Conservation (phyloP, 2,797 vertebrate species). For the Sebastes wilsoni region DNA sequence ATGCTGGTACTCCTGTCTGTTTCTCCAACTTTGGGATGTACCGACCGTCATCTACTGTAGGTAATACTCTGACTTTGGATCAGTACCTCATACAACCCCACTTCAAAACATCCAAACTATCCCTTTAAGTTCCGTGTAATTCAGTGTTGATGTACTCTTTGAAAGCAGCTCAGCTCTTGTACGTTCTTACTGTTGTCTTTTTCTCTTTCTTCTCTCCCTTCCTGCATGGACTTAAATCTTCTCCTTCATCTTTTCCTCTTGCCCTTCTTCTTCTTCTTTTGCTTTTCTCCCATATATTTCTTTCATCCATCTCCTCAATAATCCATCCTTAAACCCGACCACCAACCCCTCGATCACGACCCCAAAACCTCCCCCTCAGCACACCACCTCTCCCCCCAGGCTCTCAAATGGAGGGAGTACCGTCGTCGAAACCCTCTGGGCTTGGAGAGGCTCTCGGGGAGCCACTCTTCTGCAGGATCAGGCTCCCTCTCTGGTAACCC, state of each 20-base stretch:
- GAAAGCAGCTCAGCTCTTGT: not conserved
- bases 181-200: slow-evolving; percentile 45
- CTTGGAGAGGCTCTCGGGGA: slow-evolving; percentile 78
- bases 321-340: not conserved
- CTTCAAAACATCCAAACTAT: too few relatives aligned
- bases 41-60: too few relatives aligned
- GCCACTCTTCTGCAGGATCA: slow-evolving; percentile 29
- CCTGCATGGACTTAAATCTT: slow-evolving; percentile 16
- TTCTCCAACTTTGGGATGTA: too few relatives aligned
- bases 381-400: slow-evolving; percentile 96
- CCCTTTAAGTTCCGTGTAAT: not conserved
- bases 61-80: too few relatives aligned
- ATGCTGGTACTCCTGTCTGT: too few relatives aligned
- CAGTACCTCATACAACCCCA: too few relatives aligned
- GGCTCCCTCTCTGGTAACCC: slow-evolving; percentile 76
- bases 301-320: not conserved
- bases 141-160: not conserved
- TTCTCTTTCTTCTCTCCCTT: slow-evolving; percentile 37
- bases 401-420: slow-evolving; percentile 97
- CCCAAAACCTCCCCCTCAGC: slow-evolving; percentile 73
- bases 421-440: slow-evolving; percentile 93
- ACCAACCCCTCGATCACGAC: slow-evolving; percentile 13
- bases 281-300: not conserved
- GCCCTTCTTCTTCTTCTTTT: not conserved
- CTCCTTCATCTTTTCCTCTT: not conserved